Evolutionary conservation across 1,140 invertebrate species (phyloP).

Genomic region (Drosophila funebris): DNA sequence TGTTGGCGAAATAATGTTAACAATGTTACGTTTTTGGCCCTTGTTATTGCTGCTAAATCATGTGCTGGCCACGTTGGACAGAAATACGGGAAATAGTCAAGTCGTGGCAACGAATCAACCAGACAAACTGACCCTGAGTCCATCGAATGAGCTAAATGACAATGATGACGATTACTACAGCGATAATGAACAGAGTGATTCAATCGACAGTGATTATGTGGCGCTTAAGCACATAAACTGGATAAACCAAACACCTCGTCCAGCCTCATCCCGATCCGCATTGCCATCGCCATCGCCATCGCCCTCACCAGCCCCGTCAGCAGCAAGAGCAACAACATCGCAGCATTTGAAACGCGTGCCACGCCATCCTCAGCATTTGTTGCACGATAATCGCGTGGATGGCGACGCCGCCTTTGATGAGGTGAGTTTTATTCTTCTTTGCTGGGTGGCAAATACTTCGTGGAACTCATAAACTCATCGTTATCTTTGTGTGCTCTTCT

Average conservation of each 20-base stretch:
- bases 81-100: neutral
- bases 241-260: neutral
- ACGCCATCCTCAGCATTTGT: constrained; percentile 37
- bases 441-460: constrained; percentile 31
- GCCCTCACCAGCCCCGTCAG: neutral
- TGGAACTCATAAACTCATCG: constrained; percentile 49
- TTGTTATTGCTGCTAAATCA: neutral
- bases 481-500: constrained; percentile 12
- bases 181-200: constrained; percentile 27
- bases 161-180: constrained; percentile 25
- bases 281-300: neutral
- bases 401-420: constrained; percentile 36
- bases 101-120: constrained; percentile 2
- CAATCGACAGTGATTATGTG: constrained; percentile 19
- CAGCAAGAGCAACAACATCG: neutral
- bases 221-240: neutral
- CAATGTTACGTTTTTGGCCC: constrained; percentile 2
- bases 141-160: constrained; percentile 11
- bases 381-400: constrained; percentile 43
- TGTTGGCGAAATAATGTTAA: neutral
- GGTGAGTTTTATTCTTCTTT: constrained; percentile 53
- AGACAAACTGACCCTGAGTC: constrained; percentile 1
- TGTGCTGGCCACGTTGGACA: neutral
- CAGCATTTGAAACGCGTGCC: constrained; percentile 42
- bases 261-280: too few relatives aligned